These are phyloP conservation scores for Drosophila watanabei DNA, from an alignment of 1,140 invertebrate species.

Conservation along the genomic window DNA sequence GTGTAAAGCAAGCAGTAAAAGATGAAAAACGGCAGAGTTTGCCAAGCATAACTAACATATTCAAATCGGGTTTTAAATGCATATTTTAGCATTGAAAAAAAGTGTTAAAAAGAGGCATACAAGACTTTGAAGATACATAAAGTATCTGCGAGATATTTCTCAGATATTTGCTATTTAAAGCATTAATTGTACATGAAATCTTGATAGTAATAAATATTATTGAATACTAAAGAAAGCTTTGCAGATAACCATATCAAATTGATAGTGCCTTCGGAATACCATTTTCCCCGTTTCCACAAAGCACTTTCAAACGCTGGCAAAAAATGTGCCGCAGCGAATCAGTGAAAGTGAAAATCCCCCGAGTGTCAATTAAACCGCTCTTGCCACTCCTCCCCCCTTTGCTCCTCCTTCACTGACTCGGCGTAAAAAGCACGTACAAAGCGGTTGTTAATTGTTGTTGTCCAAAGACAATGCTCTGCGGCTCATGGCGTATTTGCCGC, in stretches of 20 bases:
- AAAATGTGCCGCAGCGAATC: conserved; percentile 71
- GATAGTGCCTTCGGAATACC: conserved; percentile 6
- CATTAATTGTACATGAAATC: background rate
- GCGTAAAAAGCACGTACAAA: conserved; percentile 54
- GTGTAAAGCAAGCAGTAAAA: conserved; percentile 42
- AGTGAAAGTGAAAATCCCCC: conserved; percentile 81
- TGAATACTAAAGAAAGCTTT: conserved; percentile 1
- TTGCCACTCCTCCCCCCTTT: conserved; percentile 24
- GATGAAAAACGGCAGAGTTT: conserved; percentile 63
- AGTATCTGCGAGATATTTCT: background rate
- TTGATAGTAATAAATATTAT: conserved; percentile 13
- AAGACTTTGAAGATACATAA: background rate
- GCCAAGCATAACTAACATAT: conserved; percentile 20
- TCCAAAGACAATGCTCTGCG: conserved; percentile 37
- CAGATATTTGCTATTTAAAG: background rate
- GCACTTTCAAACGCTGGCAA: conserved; percentile 57
- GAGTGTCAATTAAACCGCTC: conserved; percentile 78
- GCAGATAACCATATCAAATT: conserved; percentile 23
- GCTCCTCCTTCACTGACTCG: conserved; percentile 4
- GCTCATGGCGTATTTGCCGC: conserved; percentile 44
- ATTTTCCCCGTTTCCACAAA: conserved; percentile 32
- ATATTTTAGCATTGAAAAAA: background rate
- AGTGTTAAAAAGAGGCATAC: background rate
- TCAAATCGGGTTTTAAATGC: conserved; percentile 8
- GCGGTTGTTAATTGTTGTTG: conserved; percentile 55